phyloP scores from a whole-genome alignment of 2,888 invertebrate species.

The Tetropium fuscum region DNA sequence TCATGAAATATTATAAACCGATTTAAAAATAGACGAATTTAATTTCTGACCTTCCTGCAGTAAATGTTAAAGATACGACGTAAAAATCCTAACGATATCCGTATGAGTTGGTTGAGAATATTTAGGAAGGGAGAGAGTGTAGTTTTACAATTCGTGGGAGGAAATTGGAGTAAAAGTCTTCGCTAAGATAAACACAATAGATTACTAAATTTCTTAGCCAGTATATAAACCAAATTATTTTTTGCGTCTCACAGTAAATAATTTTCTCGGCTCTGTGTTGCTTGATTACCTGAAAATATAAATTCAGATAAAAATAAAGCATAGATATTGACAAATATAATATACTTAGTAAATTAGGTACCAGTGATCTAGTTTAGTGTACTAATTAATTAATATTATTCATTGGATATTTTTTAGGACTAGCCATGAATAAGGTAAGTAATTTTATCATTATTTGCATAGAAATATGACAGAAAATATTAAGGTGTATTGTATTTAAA shows the following conservation, averaged over 20 bases:
- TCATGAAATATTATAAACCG: no score
- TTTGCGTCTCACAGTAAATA: conserved; percentile 41
- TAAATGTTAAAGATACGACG: no score
- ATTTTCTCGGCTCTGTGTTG: conserved; percentile 43
- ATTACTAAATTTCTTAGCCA: conserved; percentile 60
- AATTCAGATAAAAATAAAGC: no score
- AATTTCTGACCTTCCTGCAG: no score
- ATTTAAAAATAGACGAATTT: no score
- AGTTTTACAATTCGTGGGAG: conserved; percentile 55
- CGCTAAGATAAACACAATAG: conserved; percentile 62
- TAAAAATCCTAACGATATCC: conserved; percentile 5
- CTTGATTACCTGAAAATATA: no score
- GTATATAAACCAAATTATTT: conserved; percentile 64
- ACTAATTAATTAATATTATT: background rate
- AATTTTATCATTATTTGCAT: background rate
- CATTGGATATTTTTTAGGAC: conserved; percentile 8
- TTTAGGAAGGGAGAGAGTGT: conserved; percentile 37
- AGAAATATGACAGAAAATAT: no score
- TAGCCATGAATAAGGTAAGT: conserved; percentile 6
- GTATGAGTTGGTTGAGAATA: conserved; percentile 28
- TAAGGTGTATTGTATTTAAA: no score
- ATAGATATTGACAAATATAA: no score
- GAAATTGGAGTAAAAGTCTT: conserved; percentile 61
- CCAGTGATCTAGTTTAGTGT: conserved; percentile 11
- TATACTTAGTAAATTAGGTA: conserved; percentile 6